These are phyloP conservation scores for Nyctibius bracteatus DNA, from an alignment of 2,113 vertebrate species.

Conservation along the genomic window DNA sequence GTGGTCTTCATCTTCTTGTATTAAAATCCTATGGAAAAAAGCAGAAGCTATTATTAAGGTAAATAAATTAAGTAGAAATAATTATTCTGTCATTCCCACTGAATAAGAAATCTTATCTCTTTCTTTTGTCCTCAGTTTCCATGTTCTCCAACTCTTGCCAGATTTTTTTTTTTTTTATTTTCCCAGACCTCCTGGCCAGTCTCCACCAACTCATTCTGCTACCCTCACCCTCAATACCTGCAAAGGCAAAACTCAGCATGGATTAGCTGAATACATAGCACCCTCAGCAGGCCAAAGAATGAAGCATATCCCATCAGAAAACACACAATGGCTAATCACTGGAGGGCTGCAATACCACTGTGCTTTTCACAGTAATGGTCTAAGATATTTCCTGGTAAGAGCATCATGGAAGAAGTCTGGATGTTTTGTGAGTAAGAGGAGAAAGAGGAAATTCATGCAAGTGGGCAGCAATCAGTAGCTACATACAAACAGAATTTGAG, in stretches of 20 bases:
- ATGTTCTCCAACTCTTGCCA: neutral
- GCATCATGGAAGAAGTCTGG: neutral
- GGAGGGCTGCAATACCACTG: neutral
- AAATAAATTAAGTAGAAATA: neutral
- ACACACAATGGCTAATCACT: neutral
- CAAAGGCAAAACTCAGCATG: neutral
- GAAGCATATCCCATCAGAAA: neutral
- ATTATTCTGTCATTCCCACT: neutral
- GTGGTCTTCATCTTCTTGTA: constrained; percentile 23
- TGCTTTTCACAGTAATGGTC: neutral
- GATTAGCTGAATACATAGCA: constrained; percentile 6
- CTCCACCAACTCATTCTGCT: neutral
- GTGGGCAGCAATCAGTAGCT: neutral
- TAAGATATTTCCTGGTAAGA: neutral
- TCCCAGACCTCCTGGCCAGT: neutral
- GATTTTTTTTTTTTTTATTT: neutral
- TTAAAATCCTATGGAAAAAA: neutral
- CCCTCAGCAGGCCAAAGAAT: neutral
- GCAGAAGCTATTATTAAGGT: neutral
- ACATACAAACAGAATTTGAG: neutral
- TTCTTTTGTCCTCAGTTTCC: neutral
- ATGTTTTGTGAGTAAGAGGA: neutral
- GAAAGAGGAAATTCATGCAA: neutral
- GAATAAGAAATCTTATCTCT: neutral
- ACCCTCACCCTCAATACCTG: neutral